Base-by-base conservation (phyloP, 2,888 invertebrate genomes). In the Phyllotreta cruciferae region DNA sequence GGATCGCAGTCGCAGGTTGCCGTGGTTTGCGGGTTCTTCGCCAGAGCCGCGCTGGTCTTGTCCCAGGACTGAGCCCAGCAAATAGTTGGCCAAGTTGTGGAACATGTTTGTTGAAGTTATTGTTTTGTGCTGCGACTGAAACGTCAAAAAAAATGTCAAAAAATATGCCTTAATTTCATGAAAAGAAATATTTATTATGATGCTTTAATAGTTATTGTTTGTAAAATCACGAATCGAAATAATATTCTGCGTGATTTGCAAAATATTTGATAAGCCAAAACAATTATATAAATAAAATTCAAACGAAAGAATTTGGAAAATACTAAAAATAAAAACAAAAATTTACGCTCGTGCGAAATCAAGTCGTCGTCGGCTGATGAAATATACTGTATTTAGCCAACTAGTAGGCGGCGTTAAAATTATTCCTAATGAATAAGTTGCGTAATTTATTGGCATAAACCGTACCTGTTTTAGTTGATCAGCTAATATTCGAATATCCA, bases 31-130 rank as follows among this genome's bases (percentile, higher is more conserved):
- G 73, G 77, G 77, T 74, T 74, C 77, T 66, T 72, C 80, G 68
- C 79, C 79, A 73, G 79, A 77, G 69, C 78, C 73, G 68, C 63
- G 69, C 45, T 70, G 65, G 34, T 70, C 56, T 53, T 68, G 67
- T 50, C 58, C 68, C 47, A 66, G 56, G 54, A 71, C 66, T 47
- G 76, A 72, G 70, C 80, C 80, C 70, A 82, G 73, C 68, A 82
- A 73, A 80, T 85, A 86, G 77, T 83, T 84, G 76, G 85, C 85
- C 79, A 87, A 82, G 78, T 83, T 84, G 81, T 84, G 86, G 80
- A 87, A 84, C 87, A 87, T 87, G 24, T 24, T 24, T 24, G 24
- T 24, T 24, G 24, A 24, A 24, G 1, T 24, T 24, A 24, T 24
- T 24, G 24, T 24, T 24, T 24, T 4, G 24, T 24, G 24, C 24